Base-by-base conservation (phyloP, 2,113 vertebrate species). In the Myotis lucifugus region DNA sequence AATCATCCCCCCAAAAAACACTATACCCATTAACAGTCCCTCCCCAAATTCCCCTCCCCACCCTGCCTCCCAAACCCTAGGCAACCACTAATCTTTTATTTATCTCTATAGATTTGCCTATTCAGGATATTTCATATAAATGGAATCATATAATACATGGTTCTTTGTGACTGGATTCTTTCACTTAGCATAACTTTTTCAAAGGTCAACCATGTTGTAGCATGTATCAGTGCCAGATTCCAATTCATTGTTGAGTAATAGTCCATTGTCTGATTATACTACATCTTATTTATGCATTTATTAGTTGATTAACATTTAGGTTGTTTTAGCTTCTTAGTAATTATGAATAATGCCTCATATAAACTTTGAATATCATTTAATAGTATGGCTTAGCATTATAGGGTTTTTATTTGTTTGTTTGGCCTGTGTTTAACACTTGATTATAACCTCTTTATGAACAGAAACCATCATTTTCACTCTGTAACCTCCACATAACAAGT, bases 341-440 rank as follows among this genome's bases (percentile, higher is more conserved):
- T 83, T 90, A 78, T 12, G 1, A 90, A 72, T 81, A 87, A 61
- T 89, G 11, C 32, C 23, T 34, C 29, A 48, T 32, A 27, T 48
- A 70, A 29, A 83, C 70, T 91, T 72, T 29, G n/a, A 77, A 83
- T 92, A 95, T 66, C 48, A 88, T 79, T 87, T 97, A 91, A 42
- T 92, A 90, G 42, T 87, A 10, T 93, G 46, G 5, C 50, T 94
- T 93, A 42, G 9, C 79, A 90, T 50, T 76, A 81, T 15, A 85
- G n/a, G 10, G 23, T 52, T 18, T 97, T 93, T 88, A 14, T 27
- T 59, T 83, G 54, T 27, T 59, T 78, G 54, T 32, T 52, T 93
- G 77, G 29, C 70, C 52, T 94, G 6, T 89, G 82, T 81, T 27
- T 77, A 94, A 79, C 56, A 79, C 15, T 93, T 72, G 37, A 90